Percentiles rank a stretch among this genome's conserved stretches.
These are phyloP conservation scores for Dicranocentrus wangi DNA, from an alignment of 2,888 invertebrate genomes.

Conservation along the genomic window DNA sequence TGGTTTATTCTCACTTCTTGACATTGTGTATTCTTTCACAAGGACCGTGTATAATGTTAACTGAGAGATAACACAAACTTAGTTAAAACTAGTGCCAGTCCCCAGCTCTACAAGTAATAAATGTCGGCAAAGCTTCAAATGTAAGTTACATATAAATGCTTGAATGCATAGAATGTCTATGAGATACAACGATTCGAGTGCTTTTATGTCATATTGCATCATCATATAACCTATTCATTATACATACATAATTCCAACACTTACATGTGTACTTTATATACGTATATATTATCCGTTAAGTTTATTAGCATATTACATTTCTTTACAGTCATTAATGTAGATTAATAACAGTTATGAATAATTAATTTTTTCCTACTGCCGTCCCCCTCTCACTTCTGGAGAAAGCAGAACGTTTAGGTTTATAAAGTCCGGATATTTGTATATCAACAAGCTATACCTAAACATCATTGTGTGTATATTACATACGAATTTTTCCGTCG, in stretches of 20 bases:
- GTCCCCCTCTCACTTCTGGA: not conserved
- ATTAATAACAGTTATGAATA: conserved; percentile 62
- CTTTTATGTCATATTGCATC: too few relatives aligned
- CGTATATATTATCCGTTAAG: too few relatives aligned
- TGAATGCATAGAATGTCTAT: too few relatives aligned
- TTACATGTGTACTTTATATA: too few relatives aligned
- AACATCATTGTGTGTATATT: too few relatives aligned
- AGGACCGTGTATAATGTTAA: not conserved
- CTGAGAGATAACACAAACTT: conserved; percentile 9
- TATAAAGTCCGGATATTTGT: too few relatives aligned
- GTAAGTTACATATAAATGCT: conserved; percentile 1
- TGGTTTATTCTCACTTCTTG: conserved; percentile 50
- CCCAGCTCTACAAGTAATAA: not conserved
- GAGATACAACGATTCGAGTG: too few relatives aligned
- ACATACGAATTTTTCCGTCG: too few relatives aligned
- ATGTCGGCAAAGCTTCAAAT: conserved; percentile 6
- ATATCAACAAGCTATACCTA: too few relatives aligned
- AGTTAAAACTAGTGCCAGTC: conserved; percentile 2
- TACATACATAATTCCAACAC: too few relatives aligned
- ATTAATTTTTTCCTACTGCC: conserved; percentile 43
- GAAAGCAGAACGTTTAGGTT: too few relatives aligned
- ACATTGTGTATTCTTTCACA: conserved; percentile 23
- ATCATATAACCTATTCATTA: too few relatives aligned
- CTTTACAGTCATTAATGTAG: conserved; percentile 57
- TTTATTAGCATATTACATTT: conserved; percentile 1